Evolutionary conservation across 2,113 vertebrate genomes (phyloP).

Genomic region (Anguilla japonica): DNA sequence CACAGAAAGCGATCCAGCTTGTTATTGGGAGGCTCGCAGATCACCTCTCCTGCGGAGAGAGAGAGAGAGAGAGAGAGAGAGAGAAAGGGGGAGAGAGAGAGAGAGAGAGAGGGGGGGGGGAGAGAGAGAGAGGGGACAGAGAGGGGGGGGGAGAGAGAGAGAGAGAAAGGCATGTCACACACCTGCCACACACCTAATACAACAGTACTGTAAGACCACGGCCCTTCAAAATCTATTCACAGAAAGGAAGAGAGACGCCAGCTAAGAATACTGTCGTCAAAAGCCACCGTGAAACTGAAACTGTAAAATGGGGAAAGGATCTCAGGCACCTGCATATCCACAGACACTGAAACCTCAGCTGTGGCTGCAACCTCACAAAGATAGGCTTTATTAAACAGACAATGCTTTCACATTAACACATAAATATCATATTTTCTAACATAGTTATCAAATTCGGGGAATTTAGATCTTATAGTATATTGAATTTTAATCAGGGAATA

Average conservation of each 20-base stretch:
- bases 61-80: constrained; percentile 59
- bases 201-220: no score
- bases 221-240: no score
- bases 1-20: constrained; percentile 90
- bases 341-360: no score
- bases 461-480: background rate
- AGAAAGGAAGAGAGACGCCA: no score
- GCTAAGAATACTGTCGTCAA: no score
- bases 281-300: no score
- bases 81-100: constrained; percentile 27
- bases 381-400: no score
- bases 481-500: background rate
- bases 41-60: constrained; percentile 78
- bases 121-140: background rate
- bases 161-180: background rate
- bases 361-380: no score
- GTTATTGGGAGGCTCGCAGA: constrained; percentile 94
- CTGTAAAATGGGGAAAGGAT: no score
- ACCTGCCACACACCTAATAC: background rate
- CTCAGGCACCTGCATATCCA: no score
- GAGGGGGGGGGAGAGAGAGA: background rate
- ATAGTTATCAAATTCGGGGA: no score
- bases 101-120: background rate
- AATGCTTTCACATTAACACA: background rate
- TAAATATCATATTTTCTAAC: background rate